A percentile compares a stretch with the other conserved stretches of the same genome.
These are phyloP conservation scores for Aplidium turbinatum DNA, from an alignment of 23 tunicate genomes.

Conservation along the genomic window DNA sequence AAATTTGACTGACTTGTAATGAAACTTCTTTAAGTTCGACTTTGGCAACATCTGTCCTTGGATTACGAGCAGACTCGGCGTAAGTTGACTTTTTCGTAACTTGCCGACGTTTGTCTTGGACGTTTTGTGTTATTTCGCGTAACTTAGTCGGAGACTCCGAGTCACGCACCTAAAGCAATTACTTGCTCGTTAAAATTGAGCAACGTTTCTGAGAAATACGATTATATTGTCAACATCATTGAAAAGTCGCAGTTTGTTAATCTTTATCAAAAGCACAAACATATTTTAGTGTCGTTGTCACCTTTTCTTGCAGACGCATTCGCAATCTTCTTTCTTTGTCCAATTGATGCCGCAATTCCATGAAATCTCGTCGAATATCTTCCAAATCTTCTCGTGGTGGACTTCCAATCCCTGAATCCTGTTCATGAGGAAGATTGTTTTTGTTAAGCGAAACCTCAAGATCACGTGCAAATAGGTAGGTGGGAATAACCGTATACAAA, in stretches of 20 bases:
- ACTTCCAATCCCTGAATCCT: conserved; percentile 95
- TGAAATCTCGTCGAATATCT: conserved; percentile 49
- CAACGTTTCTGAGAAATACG: too few species aligned
- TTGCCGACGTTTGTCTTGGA: background rate
- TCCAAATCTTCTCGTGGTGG: conserved; percentile 83
- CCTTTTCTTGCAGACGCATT: conserved; percentile 62
- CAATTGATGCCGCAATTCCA: conserved; percentile 65
- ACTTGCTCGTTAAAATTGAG: too few species aligned
- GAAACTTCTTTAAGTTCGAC: too few species aligned
- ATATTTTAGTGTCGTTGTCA: too few species aligned
- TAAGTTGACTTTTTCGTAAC: background rate
- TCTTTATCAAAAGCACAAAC: background rate
- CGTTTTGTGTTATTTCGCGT: background rate
- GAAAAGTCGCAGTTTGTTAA: background rate
- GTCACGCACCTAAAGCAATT: too few species aligned
- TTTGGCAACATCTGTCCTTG: too few species aligned
- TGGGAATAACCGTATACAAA: too few species aligned
- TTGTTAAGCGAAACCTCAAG: too few species aligned
- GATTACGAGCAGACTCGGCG: too few species aligned
- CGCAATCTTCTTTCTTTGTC: conserved; percentile 73
- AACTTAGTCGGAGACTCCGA: background rate
- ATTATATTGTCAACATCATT: too few species aligned
- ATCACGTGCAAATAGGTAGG: too few species aligned
- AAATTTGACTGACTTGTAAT: too few species aligned
- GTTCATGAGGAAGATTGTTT: background rate